Evolutionary conservation across 2,797 vertebrate species (phyloP).

Genomic region (Spatula clypeata): DNA sequence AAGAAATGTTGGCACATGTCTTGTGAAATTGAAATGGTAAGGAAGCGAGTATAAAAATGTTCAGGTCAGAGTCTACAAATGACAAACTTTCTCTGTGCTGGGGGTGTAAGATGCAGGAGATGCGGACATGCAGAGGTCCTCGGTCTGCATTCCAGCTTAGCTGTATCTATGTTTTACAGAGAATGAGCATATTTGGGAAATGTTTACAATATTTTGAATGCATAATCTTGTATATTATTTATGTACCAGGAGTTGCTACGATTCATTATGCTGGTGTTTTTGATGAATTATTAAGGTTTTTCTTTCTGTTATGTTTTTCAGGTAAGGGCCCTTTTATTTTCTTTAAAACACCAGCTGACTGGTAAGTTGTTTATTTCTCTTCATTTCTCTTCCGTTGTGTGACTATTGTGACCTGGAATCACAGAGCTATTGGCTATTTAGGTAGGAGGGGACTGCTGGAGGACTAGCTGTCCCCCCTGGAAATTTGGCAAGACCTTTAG

Average conservation of each 20-base stretch:
- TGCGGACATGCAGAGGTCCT: background rate
- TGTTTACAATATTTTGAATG: background rate
- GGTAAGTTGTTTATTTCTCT: conserved; percentile 43
- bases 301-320: conserved; percentile 67
- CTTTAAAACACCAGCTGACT: background rate
- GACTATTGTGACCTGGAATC: background rate
- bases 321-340: conserved; percentile 57
- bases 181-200: background rate
- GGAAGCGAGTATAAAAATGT: conserved; percentile 10
- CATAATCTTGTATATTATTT: background rate
- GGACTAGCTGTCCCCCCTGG: background rate
- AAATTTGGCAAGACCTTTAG: background rate
- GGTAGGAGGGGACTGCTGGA: background rate
- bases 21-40: conserved; percentile 55
- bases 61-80: background rate
- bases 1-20: conserved; percentile 79
- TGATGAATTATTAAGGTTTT: conserved; percentile 46
- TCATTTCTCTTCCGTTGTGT: background rate
- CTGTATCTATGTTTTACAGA: background rate
- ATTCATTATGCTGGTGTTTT: background rate
- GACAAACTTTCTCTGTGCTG: conserved; percentile 11
- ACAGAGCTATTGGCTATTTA: background rate
- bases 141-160: background rate
- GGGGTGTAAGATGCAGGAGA: background rate
- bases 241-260: background rate